Conservation (phyloP, 1,140 invertebrate genomes). For the Aleiodes sp. region DNA sequence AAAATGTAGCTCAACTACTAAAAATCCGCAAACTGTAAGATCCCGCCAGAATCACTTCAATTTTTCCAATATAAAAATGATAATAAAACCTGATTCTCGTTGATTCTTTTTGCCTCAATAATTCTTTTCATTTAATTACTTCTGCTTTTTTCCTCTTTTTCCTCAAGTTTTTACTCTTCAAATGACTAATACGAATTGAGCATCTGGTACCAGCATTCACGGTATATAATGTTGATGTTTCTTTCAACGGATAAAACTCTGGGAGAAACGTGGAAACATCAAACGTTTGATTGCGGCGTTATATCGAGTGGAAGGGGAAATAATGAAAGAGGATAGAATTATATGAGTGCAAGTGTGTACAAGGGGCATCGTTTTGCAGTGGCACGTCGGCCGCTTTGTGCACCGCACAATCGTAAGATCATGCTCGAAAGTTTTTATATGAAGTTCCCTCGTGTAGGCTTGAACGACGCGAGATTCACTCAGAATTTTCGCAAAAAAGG, state of each 20-base stretch:
- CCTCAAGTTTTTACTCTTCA: not conserved
- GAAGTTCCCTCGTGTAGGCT: conserved; percentile 11
- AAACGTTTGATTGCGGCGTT: conserved; percentile 42
- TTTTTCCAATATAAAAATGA: too few species aligned
- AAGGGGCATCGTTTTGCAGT: conserved; percentile 53
- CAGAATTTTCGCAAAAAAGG: not conserved
- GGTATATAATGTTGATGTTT: conserved; percentile 55
- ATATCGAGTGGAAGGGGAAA: conserved; percentile 12
- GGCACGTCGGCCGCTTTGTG: conserved; percentile 62
- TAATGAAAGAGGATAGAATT: conserved; percentile 28
- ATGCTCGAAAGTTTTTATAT: conserved; percentile 52
- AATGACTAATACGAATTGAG: conserved; percentile 38
- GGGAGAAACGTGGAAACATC: conserved; percentile 52
- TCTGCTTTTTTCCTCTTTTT: not conserved
- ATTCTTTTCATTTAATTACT: not conserved
- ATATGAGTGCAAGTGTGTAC: conserved; percentile 20
- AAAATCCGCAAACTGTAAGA: too few species aligned
- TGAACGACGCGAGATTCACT: conserved; percentile 2
- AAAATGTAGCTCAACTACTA: too few species aligned
- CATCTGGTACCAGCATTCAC: conserved; percentile 54
- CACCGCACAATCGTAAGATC: conserved; percentile 61
- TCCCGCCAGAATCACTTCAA: too few species aligned
- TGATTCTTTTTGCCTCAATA: too few species aligned
- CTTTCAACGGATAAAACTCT: conserved; percentile 45
- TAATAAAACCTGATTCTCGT: too few species aligned